Evolutionary conservation across 2,113 vertebrate species (phyloP).

Genomic region (Trogon surrucura): DNA sequence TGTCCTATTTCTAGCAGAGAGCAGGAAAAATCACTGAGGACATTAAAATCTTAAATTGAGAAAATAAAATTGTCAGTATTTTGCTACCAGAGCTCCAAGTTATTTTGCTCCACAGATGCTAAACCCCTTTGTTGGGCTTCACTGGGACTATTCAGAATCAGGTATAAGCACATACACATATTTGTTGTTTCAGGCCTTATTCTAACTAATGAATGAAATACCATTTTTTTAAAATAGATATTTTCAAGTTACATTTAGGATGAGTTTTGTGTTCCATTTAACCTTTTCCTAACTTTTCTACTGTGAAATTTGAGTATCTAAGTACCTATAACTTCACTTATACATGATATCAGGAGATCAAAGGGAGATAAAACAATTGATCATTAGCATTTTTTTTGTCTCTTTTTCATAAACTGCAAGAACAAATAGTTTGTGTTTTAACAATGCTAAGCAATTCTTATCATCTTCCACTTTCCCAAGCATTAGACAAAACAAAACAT

Average conservation of each 20-base stretch:
- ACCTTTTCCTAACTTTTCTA: neutral
- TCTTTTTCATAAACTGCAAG: neutral
- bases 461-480: neutral
- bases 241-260: neutral
- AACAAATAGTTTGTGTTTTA: neutral
- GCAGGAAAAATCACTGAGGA: neutral
- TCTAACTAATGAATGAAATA: neutral
- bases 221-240: neutral
- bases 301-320: neutral
- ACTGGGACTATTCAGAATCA: neutral
- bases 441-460: neutral
- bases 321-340: neutral
- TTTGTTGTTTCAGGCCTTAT: neutral
- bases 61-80: neutral
- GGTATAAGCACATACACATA: fast-evolving
- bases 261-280: neutral
- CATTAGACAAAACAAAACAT: neutral
- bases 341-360: neutral
- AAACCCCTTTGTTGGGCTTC: neutral
- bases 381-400: neutral
- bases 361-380: neutral
- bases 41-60: neutral
- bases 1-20: neutral
- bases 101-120: neutral
- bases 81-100: neutral